Conservation (phyloP, 2,113 vertebrate genomes). For the Craseonycteris thonglongyai region DNA sequence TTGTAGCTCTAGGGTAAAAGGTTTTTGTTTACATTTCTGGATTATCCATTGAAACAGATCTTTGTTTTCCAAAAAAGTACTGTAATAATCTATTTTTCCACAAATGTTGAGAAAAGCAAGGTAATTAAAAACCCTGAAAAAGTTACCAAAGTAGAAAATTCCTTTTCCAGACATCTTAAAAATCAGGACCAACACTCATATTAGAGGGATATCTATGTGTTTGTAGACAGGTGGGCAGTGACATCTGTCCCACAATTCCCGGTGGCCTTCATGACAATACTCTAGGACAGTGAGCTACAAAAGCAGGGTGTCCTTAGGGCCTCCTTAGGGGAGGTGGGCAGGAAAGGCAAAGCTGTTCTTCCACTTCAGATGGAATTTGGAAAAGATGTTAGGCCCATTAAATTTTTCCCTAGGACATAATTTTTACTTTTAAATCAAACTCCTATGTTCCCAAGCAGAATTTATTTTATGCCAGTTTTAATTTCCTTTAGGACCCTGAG, state of each 20-base stretch:
- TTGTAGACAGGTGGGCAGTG: not conserved
- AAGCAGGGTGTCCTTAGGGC: not conserved
- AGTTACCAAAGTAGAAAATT: not conserved
- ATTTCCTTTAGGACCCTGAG: not conserved
- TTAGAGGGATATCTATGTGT: not conserved
- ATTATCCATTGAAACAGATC: not conserved
- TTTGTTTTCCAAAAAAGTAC: not conserved
- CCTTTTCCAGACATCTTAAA: not conserved
- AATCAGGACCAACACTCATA: not conserved
- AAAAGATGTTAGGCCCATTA: not conserved
- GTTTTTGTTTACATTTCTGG: not conserved
- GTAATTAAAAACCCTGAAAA: slow-evolving; percentile 12
- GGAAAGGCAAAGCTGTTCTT: not conserved
- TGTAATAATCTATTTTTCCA: not conserved
- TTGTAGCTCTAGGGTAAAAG: not conserved
- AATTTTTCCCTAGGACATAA: not conserved
- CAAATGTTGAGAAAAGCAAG: not conserved
- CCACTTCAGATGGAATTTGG: not conserved
- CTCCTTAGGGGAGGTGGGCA: not conserved
- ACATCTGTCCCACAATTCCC: not conserved
- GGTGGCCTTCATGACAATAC: not conserved
- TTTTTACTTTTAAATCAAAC: not conserved
- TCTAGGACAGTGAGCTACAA: not conserved
- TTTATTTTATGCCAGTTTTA: not conserved
- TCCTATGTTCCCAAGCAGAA: not conserved